Evolutionary conservation across 2,888 invertebrate genomes (phyloP), one percentile per base, ranked within the genome.

Genomic region (Dasysyrphus tricinctus): DNA sequence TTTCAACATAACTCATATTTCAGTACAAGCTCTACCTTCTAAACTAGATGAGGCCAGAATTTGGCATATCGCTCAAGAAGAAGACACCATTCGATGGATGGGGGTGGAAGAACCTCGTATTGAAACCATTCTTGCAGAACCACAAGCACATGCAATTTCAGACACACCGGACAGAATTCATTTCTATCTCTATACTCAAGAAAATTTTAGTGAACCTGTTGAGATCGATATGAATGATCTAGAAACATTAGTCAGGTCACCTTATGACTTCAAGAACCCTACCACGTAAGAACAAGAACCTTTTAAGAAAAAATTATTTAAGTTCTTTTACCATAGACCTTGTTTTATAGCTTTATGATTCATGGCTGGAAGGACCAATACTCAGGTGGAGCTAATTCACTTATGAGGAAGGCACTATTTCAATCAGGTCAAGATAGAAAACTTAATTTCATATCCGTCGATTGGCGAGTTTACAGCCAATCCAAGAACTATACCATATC

Each of bases 311-410:
- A 24, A 24, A 24, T 24, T 24, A 24, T 24, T 24, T 24, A 44
- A 44, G 4, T n/a, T 12, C 42, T 14, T n/a, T 44, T n/a, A 44
- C n/a, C n/a, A n/a, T 5, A 7, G 7, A 14, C n/a, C 7, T 29
- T 32, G 14, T 0, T 24, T 34, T 49, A 19, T 32, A 89, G 89
- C 57, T 88, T 91, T 49, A 72, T 94, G 16, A 92, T 93, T 42
- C 94, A 94, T 86, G 94, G 94, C 3, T 94, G 94, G 94, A 92
- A 93, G 49, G 93, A 93, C 88, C 92, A 93, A 89, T 93, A 93
- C 29, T 90, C 91, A 70, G 92, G 93, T 49, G n/a, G 24, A 16
- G 47, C 89, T 54, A 32, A 5, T 0, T 8, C n/a, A 3, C 32
- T 74, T 0, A 79, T 91, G 1, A 88, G 88, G 11, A 93, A 93